Conservation (phyloP, 2,113 vertebrate genomes). For the Riparia riparia region DNA sequence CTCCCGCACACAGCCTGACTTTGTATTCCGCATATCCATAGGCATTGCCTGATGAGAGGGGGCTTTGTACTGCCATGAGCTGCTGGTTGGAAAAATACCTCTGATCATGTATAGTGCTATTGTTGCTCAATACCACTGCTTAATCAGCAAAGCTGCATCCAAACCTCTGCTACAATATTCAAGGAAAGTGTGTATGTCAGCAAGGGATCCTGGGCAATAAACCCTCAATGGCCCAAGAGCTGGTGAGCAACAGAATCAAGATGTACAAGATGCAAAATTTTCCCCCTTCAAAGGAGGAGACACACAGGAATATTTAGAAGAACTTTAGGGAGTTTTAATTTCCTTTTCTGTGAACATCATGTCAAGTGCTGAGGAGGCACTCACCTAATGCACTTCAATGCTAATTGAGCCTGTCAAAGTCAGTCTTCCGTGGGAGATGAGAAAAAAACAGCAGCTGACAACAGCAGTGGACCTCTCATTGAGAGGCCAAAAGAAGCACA, state of each 20-base stretch:
- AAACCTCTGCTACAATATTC: not conserved
- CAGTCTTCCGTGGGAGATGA: not conserved
- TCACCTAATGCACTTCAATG: not conserved
- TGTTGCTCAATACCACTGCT: conserved; percentile 23
- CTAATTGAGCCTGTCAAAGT: not conserved
- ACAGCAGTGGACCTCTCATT: not conserved
- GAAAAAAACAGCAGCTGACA: not conserved
- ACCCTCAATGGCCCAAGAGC: not conserved
- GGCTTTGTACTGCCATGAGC: conserved; percentile 66
- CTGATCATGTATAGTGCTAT: conserved; percentile 32
- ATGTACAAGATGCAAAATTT: not conserved
- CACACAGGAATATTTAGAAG: not conserved
- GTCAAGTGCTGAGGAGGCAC: not conserved
- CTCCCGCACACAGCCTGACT: conserved; percentile 61
- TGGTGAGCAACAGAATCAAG: not conserved
- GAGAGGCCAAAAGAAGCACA: not conserved
- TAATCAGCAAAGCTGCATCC: not conserved
- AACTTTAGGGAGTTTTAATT: not conserved
- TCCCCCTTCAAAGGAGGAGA: not conserved
- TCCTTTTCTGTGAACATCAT: not conserved
- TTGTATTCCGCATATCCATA: conserved; percentile 62
- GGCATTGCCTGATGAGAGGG: conserved; percentile 56
- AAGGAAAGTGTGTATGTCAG: not conserved
- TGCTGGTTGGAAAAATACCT: conserved; percentile 55
- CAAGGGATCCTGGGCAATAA: not conserved